Evolutionary conservation across 2,797 vertebrate genomes (phyloP).

Genomic region (Synanceia verrucosa): DNA sequence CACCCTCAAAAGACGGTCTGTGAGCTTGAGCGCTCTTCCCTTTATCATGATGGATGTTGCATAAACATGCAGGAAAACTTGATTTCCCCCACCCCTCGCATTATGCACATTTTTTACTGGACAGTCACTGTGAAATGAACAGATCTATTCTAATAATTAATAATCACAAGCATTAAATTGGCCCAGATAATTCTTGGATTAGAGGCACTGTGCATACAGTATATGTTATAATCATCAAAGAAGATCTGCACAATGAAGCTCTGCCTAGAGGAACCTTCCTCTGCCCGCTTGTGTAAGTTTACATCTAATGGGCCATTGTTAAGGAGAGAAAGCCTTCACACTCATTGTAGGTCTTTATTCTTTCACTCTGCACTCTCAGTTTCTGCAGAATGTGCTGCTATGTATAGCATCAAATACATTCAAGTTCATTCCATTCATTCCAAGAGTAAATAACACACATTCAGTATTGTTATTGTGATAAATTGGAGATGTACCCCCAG

Average conservation of each 20-base stretch:
- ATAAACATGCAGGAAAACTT: too few species aligned
- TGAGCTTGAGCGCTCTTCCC: too few species aligned
- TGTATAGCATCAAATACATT: too few species aligned
- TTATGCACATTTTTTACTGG: too few species aligned
- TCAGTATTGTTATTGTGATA: too few species aligned
- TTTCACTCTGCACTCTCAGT: neutral
- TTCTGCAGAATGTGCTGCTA: too few species aligned
- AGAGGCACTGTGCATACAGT: constrained; percentile 21
- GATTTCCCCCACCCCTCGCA: too few species aligned
- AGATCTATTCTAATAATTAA: constrained; percentile 39
- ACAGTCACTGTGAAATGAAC: constrained; percentile 2
- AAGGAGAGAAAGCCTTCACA: neutral
- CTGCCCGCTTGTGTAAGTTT: constrained; percentile 23
- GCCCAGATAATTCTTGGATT: constrained; percentile 38
- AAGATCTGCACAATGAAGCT: constrained; percentile 44
- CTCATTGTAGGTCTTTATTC: neutral
- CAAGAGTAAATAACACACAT: too few species aligned
- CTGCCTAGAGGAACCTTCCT: constrained; percentile 20
- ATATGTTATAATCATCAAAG: constrained; percentile 68
- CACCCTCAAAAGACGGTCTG: too few species aligned
- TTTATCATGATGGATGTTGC: too few species aligned
- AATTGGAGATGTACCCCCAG: too few species aligned
- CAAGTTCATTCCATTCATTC: too few species aligned
- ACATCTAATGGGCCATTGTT: constrained; percentile 10
- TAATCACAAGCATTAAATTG: constrained; percentile 42